These are phyloP conservation scores for Seladonia tumulorum DNA, from an alignment of 2,888 invertebrate genomes.

Conservation along the genomic window DNA sequence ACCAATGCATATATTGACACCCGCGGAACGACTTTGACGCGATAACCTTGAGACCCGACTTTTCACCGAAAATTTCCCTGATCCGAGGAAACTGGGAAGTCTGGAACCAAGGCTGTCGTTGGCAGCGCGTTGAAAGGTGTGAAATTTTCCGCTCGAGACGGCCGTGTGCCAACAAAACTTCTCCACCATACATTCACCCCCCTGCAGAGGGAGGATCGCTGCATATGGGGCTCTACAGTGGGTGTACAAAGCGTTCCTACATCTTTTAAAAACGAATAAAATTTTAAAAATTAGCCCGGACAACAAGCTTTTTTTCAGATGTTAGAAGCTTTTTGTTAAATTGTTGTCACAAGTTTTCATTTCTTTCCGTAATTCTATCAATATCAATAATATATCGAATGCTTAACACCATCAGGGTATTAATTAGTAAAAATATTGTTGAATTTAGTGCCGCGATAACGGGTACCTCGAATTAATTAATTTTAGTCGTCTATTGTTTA, in stretches of 20 bases:
- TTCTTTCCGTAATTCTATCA: too few species aligned
- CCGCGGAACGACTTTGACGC: background rate
- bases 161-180: slow-evolving; percentile 16
- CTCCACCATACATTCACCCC: slow-evolving; percentile 15
- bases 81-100: slow-evolving; percentile 24
- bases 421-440: background rate
- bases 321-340: too few species aligned
- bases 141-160: slow-evolving; percentile 37
- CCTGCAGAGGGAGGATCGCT: too few species aligned
- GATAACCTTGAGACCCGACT: slow-evolving; percentile 26
- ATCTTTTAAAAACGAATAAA: too few species aligned
- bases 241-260: too few species aligned
- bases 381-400: too few species aligned
- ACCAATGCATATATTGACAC: slow-evolving; percentile 11
- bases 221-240: too few species aligned
- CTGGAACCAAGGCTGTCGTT: slow-evolving; percentile 36
- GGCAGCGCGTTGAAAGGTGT: slow-evolving; percentile 39
- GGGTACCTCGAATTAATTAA: background rate
- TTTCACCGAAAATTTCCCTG: slow-evolving; percentile 31
- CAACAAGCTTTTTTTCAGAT: too few species aligned
- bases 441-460: background rate
- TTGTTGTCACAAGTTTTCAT: too few species aligned
- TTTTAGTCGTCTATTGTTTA: background rate
- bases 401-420: background rate
- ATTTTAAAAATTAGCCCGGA: too few species aligned